phyloP scores from a whole-genome alignment of 2,888 invertebrate species.

The Autographa gamma region DNA sequence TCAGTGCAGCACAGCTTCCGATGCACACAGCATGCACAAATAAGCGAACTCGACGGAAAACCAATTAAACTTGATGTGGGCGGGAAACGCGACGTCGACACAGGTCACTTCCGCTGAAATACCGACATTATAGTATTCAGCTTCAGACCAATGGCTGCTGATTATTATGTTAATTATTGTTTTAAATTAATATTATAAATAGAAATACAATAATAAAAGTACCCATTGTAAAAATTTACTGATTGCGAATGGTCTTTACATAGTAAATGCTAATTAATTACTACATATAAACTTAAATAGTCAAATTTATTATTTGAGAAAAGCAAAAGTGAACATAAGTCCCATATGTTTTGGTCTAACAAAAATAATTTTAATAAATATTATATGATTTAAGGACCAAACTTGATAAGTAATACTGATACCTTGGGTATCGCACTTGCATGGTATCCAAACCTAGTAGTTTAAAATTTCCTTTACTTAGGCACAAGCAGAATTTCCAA shows the following conservation, averaged over 20 bases:
- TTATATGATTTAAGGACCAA: background rate
- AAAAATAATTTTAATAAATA: background rate
- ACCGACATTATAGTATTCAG: constrained; percentile 48
- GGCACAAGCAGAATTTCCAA: constrained; percentile 18
- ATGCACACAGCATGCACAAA: constrained; percentile 17
- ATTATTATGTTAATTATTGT: constrained; percentile 7
- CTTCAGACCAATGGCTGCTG: constrained; percentile 11
- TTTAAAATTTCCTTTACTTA: background rate
- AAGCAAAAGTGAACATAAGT: too few relatives aligned
- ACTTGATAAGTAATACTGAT: background rate
- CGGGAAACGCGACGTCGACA: constrained; percentile 58
- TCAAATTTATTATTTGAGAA: too few relatives aligned
- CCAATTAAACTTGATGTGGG: constrained; percentile 65
- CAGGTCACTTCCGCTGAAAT: constrained; percentile 55
- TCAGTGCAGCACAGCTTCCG: constrained; percentile 14
- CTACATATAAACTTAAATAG: too few relatives aligned
- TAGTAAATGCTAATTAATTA: too few relatives aligned
- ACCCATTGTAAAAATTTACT: too few relatives aligned
- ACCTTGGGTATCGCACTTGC: background rate
- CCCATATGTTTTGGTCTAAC: too few relatives aligned
- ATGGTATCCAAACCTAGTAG: background rate
- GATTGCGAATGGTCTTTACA: too few relatives aligned
- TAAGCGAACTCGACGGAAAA: constrained; percentile 52
- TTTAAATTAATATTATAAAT: background rate
- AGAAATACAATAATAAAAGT: too few relatives aligned